These are phyloP conservation scores for Leptopilina myrica DNA, from an alignment of 2,888 invertebrate species.

Conservation along the genomic window DNA sequence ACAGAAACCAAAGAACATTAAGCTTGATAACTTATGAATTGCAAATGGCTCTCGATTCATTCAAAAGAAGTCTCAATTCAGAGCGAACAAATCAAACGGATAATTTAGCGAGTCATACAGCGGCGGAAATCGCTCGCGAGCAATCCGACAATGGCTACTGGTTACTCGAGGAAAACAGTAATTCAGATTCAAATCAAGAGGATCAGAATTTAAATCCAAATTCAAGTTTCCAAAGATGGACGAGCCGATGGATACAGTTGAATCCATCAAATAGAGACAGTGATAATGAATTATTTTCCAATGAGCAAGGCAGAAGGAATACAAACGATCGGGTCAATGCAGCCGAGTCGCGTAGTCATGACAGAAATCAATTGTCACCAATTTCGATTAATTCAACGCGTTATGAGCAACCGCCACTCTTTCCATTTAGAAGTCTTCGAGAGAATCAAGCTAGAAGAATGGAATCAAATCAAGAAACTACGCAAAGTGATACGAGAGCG, in stretches of 20 bases:
- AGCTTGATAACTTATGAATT: conserved; percentile 48
- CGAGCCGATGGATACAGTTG: conserved; percentile 70
- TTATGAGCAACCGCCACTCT: conserved; percentile 67
- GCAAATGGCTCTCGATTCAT: conserved; percentile 49
- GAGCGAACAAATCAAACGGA: conserved; percentile 46
- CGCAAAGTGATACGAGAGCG: conserved; percentile 21
- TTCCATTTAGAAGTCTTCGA: conserved; percentile 66
- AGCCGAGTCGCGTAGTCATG: conserved; percentile 37
- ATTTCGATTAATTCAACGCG: conserved; percentile 65
- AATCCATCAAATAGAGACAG: conserved; percentile 59
- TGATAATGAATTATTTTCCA: conserved; percentile 49
- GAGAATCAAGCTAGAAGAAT: conserved; percentile 60
- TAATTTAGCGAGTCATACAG: conserved; percentile 45
- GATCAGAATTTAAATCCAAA: conserved; percentile 57
- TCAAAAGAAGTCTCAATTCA: conserved; percentile 50
- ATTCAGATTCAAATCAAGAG: conserved; percentile 70
- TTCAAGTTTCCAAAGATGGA: conserved; percentile 60
- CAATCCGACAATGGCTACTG: conserved; percentile 72
- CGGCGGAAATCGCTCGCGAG: conserved; percentile 60
- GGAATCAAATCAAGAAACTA: conserved; percentile 50
- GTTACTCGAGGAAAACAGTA: conserved; percentile 71
- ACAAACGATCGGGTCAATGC: conserved; percentile 41
- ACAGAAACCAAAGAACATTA: conserved; percentile 45
- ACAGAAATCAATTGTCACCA: conserved; percentile 63
- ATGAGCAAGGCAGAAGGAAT: conserved; percentile 49